Conservation (phyloP, 2,888 invertebrate genomes). For the Bugula neritina region DNA sequence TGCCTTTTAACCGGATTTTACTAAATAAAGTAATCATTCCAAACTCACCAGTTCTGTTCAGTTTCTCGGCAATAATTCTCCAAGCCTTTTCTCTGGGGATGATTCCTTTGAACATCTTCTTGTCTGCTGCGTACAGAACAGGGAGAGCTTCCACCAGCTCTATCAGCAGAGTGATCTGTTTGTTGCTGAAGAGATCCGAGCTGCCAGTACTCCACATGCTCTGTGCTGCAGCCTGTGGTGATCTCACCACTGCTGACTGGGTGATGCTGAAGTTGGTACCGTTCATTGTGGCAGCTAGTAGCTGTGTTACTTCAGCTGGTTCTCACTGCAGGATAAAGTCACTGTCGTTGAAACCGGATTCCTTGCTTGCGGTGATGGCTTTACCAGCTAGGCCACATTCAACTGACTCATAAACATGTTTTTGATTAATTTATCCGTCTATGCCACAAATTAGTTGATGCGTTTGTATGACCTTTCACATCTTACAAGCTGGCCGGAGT, state of each 20-base stretch:
- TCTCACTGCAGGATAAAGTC: too few species aligned
- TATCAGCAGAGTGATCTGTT: slow-evolving; percentile 5
- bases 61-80: slow-evolving; percentile 21
- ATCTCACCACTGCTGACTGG: too few species aligned
- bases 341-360: neutral
- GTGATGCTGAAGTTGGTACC: too few species aligned
- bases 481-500: too few species aligned
- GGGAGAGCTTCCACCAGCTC: slow-evolving; percentile 17
- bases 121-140: slow-evolving; percentile 20
- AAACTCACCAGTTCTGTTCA: slow-evolving; percentile 10
- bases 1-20: too few species aligned
- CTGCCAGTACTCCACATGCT: slow-evolving; percentile 14
- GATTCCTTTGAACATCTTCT: slow-evolving; percentile 8
- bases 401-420: slow-evolving; percentile 4
- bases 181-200: slow-evolving; percentile 20
- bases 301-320: too few species aligned
- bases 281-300: too few species aligned
- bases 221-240: neutral
- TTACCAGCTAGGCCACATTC: neutral
- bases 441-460: slow-evolving; percentile 7
- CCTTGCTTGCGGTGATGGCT: neutral
- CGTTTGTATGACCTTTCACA: slow-evolving; percentile 26
- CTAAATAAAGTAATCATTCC: too few species aligned
- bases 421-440: slow-evolving; percentile 25
- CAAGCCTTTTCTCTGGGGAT: slow-evolving; percentile 22